These are phyloP conservation scores for Xerus rutilus DNA, from an alignment of 2,797 vertebrate species.

Conservation along the genomic window DNA sequence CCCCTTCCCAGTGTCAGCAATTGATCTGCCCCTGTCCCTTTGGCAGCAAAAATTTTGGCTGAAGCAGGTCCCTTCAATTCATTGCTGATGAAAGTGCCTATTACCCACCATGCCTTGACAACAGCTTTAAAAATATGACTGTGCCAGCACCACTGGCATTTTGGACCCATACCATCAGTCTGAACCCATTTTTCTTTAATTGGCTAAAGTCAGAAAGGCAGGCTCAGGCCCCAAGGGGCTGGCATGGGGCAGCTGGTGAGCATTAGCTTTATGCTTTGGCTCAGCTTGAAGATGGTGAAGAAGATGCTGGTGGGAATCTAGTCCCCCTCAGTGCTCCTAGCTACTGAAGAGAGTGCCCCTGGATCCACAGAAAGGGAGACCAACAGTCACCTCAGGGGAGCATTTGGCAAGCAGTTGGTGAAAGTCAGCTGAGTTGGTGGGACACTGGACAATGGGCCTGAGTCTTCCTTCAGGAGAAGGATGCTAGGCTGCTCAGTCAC, in stretches of 20 bases:
- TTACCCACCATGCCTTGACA: slow-evolving; percentile 66
- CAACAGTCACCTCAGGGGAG: background rate
- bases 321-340: background rate
- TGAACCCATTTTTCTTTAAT: slow-evolving; percentile 52
- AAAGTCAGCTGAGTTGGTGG: slow-evolving; percentile 27
- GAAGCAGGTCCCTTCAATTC: slow-evolving; percentile 58
- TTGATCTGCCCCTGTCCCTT: background rate
- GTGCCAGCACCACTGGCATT: slow-evolving; percentile 28
- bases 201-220: slow-evolving; percentile 67
- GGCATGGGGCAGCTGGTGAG: background rate
- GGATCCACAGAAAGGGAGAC: background rate
- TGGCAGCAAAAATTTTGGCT: slow-evolving; percentile 63
- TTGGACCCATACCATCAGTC: slow-evolving; percentile 6
- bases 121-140: slow-evolving; percentile 63
- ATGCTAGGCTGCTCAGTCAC: background rate
- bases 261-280: background rate
- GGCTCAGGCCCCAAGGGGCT: background rate
- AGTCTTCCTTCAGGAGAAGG: background rate
- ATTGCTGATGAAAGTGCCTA: slow-evolving; percentile 73
- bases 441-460: background rate
- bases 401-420: slow-evolving; percentile 23
- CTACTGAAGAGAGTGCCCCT: slow-evolving; percentile 13
- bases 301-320: background rate
- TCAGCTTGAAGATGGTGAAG: background rate
- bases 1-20: background rate